Evolutionary conservation across 2,888 invertebrate species (phyloP).

Genomic region (Hydropsyche betteni): DNA sequence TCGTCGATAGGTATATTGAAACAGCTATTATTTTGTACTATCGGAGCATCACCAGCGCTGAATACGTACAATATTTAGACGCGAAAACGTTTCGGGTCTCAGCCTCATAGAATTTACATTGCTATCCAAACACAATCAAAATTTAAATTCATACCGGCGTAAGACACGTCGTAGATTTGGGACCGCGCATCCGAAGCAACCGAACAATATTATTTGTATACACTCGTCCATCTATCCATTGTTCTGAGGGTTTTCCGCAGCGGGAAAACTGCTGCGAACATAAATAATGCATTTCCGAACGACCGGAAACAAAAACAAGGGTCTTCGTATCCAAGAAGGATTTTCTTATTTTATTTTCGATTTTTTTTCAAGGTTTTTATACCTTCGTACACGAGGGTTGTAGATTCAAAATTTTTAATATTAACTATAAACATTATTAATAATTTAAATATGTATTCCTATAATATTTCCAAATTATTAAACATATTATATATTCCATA

Average conservation of each 20-base stretch:
- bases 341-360: too few species aligned
- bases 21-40: too few species aligned
- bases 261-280: slow-evolving; percentile 17
- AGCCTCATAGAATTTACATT: background rate
- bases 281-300: slow-evolving; percentile 35
- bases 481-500: too few species aligned
- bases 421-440: too few species aligned
- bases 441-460: too few species aligned
- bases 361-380: too few species aligned
- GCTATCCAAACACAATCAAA: slow-evolving; percentile 25
- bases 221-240: slow-evolving; percentile 3
- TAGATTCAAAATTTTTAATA: too few species aligned
- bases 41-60: background rate
- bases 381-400: too few species aligned
- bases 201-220: slow-evolving; percentile 20
- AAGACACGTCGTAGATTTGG: background rate
- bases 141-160: slow-evolving; percentile 13
- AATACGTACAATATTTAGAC: background rate
- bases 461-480: too few species aligned
- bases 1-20: too few species aligned
- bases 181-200: slow-evolving; percentile 2
- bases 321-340: background rate
- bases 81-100: background rate
- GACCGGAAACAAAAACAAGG: slow-evolving; percentile 23
- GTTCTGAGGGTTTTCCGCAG: background rate